phyloP scores from a whole-genome alignment of 1,140 invertebrate genomes.

The Cotesia chilonis region DNA sequence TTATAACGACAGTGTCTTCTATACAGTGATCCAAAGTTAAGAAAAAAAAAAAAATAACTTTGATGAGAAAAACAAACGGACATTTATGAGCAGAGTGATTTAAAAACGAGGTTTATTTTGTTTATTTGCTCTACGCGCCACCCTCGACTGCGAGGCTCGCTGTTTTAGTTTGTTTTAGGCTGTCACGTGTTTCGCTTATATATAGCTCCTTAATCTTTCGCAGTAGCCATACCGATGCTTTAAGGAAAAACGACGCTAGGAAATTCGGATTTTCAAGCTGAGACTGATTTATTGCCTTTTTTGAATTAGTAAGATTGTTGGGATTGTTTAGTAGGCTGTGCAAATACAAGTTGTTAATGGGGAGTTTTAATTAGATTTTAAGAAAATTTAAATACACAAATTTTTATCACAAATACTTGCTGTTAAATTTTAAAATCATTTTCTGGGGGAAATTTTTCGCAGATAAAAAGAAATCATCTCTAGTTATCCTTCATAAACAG shows the following conservation, averaged over 20 bases:
- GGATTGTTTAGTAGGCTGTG: too few species aligned
- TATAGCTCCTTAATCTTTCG: constrained; percentile 45
- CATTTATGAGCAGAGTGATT: constrained; percentile 15
- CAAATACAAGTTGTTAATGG: too few species aligned
- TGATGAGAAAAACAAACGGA: constrained; percentile 24
- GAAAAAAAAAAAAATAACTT: background rate
- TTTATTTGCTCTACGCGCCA: background rate
- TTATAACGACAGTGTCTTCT: background rate
- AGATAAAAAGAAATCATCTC: too few species aligned
- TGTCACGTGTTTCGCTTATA: constrained; percentile 42
- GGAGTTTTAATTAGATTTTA: too few species aligned
- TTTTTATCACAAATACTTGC: too few species aligned
- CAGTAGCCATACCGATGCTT: background rate
- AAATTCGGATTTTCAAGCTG: constrained; percentile 15
- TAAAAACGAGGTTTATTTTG: background rate
- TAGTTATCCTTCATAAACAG: too few species aligned
- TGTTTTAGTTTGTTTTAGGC: constrained; percentile 47
- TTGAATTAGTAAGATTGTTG: background rate
- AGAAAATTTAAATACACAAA: too few species aligned
- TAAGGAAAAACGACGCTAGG: constrained; percentile 46
- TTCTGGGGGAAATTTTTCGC: too few species aligned
- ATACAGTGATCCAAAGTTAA: too few species aligned
- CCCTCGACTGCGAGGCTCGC: too few species aligned
- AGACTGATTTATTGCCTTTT: background rate
- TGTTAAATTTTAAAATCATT: too few species aligned